Conservation (phyloP, 1,140 invertebrate genomes). For the Lanistes nyassanus region DNA sequence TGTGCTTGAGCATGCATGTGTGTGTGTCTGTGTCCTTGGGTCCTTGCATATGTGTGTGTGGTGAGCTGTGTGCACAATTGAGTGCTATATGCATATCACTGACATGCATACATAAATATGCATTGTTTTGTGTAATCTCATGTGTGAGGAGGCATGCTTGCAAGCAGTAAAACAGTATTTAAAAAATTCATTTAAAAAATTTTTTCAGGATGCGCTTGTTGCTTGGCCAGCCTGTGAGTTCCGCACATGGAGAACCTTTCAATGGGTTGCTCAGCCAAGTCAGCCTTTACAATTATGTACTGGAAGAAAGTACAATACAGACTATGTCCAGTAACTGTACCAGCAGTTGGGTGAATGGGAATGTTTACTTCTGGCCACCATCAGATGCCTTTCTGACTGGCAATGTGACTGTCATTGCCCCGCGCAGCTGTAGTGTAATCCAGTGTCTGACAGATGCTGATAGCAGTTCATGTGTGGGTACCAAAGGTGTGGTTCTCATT, state of each 20-base stretch:
- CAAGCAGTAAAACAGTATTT: background rate
- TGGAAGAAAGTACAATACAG: slow-evolving; percentile 29
- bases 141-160: background rate
- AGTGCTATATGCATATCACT: background rate
- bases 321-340: slow-evolving; percentile 36
- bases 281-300: slow-evolving; percentile 36
- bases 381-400: slow-evolving; percentile 32
- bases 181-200: slow-evolving; percentile 10
- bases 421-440: slow-evolving; percentile 39
- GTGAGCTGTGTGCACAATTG: no score
- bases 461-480: slow-evolving; percentile 35
- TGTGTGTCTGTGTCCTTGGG: background rate
- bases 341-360: slow-evolving; percentile 18
- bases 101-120: background rate
- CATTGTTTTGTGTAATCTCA: background rate
- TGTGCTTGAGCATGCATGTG: background rate
- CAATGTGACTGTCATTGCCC: slow-evolving; percentile 37
- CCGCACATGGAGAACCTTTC: slow-evolving; percentile 23
- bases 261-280: slow-evolving; percentile 44
- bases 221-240: slow-evolving; percentile 27
- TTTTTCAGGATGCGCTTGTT: slow-evolving; percentile 34
- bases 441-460: slow-evolving; percentile 36
- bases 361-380: slow-evolving; percentile 37
- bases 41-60: background rate
- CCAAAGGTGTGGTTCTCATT: slow-evolving; percentile 30